Conservation (phyloP, 2,888 invertebrate genomes). For the Meloe dianella region DNA sequence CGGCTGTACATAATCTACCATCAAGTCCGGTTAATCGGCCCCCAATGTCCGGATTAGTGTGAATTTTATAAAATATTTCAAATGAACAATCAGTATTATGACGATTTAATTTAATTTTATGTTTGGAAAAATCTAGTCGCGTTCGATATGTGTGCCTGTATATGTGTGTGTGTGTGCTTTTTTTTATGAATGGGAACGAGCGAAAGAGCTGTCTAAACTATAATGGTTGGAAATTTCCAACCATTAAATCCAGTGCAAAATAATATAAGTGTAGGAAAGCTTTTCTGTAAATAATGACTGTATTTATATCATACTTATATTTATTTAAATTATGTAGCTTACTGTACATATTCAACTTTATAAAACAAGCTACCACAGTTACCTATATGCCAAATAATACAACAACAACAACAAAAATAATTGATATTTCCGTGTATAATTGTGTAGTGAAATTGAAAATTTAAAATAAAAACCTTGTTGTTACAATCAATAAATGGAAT, state of each 20-base stretch:
- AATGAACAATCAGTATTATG: conserved; percentile 8
- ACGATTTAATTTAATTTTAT: background rate
- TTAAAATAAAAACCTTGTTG: conserved; percentile 46
- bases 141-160: background rate
- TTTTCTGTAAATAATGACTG: conserved; percentile 35
- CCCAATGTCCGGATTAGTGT: conserved; percentile 71
- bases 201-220: background rate
- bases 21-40: conserved; percentile 72
- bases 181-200: background rate
- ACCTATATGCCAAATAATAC: conserved; percentile 55
- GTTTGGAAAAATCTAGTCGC: conserved; percentile 1
- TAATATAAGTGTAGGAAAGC: conserved; percentile 28
- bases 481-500: conserved; percentile 57
- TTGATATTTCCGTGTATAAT: conserved; percentile 52
- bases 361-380: conserved; percentile 50
- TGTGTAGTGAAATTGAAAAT: conserved; percentile 52
- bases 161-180: background rate
- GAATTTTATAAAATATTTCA: conserved; percentile 36
- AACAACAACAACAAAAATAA: conserved; percentile 42
- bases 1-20: conserved; percentile 62
- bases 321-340: conserved; percentile 43
- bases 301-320: conserved; percentile 39
- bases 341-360: conserved; percentile 47
- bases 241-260: conserved; percentile 24
- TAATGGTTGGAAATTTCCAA: background rate